phyloP scores from a whole-genome alignment of 35 echinoderm and acorn worm genomes.

The Ptychodera flava region DNA sequence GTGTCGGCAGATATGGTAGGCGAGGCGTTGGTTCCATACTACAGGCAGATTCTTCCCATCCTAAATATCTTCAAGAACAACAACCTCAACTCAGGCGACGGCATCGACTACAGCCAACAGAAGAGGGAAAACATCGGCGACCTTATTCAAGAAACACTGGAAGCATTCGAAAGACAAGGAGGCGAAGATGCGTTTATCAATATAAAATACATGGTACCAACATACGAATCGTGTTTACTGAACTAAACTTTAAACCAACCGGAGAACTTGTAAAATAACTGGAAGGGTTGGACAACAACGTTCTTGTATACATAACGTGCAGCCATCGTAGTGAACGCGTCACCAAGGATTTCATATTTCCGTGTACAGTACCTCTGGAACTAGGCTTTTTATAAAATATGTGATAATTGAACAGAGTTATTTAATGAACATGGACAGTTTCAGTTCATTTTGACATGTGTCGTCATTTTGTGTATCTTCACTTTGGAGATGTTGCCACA shows the following conservation, averaged over 20 bases:
- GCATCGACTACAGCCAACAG: conserved; percentile 94
- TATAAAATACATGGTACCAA: conserved; percentile 99
- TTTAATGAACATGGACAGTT: too few species aligned
- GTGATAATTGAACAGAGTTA: too few species aligned
- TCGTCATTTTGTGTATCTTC: too few species aligned
- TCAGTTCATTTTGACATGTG: too few species aligned
- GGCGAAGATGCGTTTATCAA: conserved; percentile 98
- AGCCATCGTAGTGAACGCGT: too few species aligned
- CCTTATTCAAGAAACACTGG: conserved; percentile 82
- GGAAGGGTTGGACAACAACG: too few species aligned
- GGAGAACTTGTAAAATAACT: neutral
- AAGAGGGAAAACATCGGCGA: conserved; percentile 89
- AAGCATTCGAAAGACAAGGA: conserved; percentile 82
- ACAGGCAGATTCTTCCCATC: conserved; percentile 77
- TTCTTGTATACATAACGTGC: too few species aligned
- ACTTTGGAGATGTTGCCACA: too few species aligned
- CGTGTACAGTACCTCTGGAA: too few species aligned
- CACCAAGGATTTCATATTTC: too few species aligned
- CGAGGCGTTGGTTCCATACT: conserved; percentile 84
- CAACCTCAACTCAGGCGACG: conserved; percentile 85
- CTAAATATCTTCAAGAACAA: conserved; percentile 88
- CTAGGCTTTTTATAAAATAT: too few species aligned
- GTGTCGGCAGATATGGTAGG: conserved; percentile 53
- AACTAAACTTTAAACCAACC: conserved; percentile 40
- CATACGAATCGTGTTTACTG: conserved; percentile 75